Percentiles rank a stretch among this genome's conserved stretches.
These are phyloP conservation scores for Anaspis maculata DNA, from an alignment of 2,888 invertebrate genomes.

Conservation along the genomic window DNA sequence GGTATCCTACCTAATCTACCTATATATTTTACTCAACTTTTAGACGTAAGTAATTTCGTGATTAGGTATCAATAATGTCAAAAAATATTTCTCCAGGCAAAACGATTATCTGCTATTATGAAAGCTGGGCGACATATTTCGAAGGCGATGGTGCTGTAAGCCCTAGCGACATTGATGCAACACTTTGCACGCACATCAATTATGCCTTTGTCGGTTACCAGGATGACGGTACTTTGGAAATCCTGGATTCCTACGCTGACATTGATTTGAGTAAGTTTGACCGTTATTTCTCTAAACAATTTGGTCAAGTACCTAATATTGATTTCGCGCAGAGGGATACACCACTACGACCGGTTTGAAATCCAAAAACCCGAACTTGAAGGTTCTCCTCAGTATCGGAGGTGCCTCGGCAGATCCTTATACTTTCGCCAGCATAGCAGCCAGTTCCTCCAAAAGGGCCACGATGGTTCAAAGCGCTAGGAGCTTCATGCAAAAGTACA, in stretches of 20 bases:
- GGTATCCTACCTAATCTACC: too few relatives aligned
- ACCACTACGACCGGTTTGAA: too few relatives aligned
- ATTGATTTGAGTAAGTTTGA: slow-evolving; percentile 4
- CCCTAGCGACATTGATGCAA: slow-evolving; percentile 49
- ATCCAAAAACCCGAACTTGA: slow-evolving; percentile 42
- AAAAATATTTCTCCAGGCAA: slow-evolving; percentile 41
- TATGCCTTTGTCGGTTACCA: slow-evolving; percentile 9
- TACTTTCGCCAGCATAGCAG: slow-evolving; percentile 39
- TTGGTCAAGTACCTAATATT: too few relatives aligned
- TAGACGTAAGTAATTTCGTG: too few relatives aligned
- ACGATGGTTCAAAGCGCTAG: slow-evolving; percentile 50
- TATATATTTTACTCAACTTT: too few relatives aligned
- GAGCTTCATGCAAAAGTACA: slow-evolving; percentile 45
- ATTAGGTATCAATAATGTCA: too few relatives aligned
- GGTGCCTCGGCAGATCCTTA: slow-evolving; percentile 33
- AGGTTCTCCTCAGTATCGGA: slow-evolving; percentile 53
- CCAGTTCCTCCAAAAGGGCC: slow-evolving; percentile 36
- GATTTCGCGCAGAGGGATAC: too few relatives aligned
- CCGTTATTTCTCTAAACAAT: too few relatives aligned
- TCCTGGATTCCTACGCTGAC: slow-evolving; percentile 5
- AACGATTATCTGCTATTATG: slow-evolving; percentile 63
- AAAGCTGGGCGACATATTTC: slow-evolving; percentile 62
- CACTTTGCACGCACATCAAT: slow-evolving; percentile 8
- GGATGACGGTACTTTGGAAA: slow-evolving; percentile 4
- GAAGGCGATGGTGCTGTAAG: slow-evolving; percentile 55